A percentile compares a stretch with the other conserved stretches of the same genome.
Evolutionary conservation across 2,113 vertebrate genomes (phyloP).

Genomic region (Felis chaus): DNA sequence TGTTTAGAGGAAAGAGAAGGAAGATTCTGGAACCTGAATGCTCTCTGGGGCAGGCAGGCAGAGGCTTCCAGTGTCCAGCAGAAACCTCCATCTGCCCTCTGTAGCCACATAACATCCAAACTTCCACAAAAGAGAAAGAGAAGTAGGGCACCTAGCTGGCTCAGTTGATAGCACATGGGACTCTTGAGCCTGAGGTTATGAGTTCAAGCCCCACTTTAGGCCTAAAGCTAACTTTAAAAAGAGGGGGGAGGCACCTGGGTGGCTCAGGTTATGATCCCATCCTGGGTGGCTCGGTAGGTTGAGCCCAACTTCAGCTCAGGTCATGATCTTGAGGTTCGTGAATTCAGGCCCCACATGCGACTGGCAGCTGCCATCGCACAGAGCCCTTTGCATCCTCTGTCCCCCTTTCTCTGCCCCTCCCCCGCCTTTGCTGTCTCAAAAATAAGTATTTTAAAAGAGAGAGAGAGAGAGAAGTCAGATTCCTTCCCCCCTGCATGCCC

Average conservation of each 20-base stretch:
- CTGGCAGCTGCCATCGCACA: too few species aligned
- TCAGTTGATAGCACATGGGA: background rate
- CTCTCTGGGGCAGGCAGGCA: background rate
- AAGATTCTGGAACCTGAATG: constrained; percentile 4
- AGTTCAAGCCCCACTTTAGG: background rate
- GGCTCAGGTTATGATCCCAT: too few species aligned
- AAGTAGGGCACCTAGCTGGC: background rate
- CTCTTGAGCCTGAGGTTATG: background rate
- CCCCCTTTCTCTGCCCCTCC: too few species aligned
- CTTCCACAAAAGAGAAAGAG: background rate
- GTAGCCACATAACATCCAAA: background rate
- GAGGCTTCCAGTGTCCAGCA: background rate
- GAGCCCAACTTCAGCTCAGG: too few species aligned
- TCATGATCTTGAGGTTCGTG: too few species aligned
- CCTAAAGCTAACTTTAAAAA: background rate
- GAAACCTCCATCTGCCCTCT: background rate
- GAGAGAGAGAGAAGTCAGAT: background rate
- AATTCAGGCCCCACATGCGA: too few species aligned
- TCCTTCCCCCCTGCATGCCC: background rate
- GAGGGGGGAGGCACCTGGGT: too few species aligned
- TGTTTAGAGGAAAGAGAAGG: background rate
- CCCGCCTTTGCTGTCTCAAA: too few species aligned
- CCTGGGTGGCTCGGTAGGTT: too few species aligned
- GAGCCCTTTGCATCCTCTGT: too few species aligned
- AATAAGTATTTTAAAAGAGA: background rate